Percentiles rank a stretch among this genome's conserved stretches.
Conservation (phyloP, 2,797 vertebrate species). For the Silurus aristotelis region DNA sequence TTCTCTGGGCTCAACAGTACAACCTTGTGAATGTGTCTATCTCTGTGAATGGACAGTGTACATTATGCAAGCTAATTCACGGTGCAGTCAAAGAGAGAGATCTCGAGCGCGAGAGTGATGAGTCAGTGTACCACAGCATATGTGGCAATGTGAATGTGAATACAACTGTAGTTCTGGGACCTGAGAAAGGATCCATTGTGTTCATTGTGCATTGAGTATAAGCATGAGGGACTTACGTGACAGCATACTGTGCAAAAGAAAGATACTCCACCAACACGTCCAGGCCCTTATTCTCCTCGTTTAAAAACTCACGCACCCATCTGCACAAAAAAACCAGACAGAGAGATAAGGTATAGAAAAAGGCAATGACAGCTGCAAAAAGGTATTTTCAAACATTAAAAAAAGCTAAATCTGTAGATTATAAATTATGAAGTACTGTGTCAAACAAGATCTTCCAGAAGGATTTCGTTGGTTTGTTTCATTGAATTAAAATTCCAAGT, state of each 20-base stretch:
- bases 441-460: slow-evolving; percentile 23
- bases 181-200: slow-evolving; percentile 69
- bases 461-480: slow-evolving; percentile 14
- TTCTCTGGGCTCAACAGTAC: slow-evolving; percentile 52
- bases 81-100: slow-evolving; percentile 30
- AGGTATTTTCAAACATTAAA: not conserved
- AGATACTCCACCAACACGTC: slow-evolving; percentile 97
- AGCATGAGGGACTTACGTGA: slow-evolving; percentile 86
- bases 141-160: slow-evolving; percentile 62
- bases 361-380: too few species aligned
- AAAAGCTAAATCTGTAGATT: not conserved
- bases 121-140: slow-evolving; percentile 66
- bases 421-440: slow-evolving; percentile 19
- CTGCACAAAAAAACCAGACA: slow-evolving; percentile 65
- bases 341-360: not conserved
- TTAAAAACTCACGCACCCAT: slow-evolving; percentile 97
- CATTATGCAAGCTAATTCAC: slow-evolving; percentile 41
- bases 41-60: slow-evolving; percentile 61
- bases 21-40: slow-evolving; percentile 68
- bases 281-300: slow-evolving; percentile 97
- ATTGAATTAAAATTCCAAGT: not conserved
- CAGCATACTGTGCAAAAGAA: slow-evolving; percentile 95
- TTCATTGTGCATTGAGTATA: slow-evolving; percentile 48
- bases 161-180: slow-evolving; percentile 16
- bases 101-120: slow-evolving; percentile 51